A percentile compares a stretch with the other conserved stretches of the same genome.
Conservation (phyloP, 2,113 vertebrate genomes). For the Rostratula benghalensis region DNA sequence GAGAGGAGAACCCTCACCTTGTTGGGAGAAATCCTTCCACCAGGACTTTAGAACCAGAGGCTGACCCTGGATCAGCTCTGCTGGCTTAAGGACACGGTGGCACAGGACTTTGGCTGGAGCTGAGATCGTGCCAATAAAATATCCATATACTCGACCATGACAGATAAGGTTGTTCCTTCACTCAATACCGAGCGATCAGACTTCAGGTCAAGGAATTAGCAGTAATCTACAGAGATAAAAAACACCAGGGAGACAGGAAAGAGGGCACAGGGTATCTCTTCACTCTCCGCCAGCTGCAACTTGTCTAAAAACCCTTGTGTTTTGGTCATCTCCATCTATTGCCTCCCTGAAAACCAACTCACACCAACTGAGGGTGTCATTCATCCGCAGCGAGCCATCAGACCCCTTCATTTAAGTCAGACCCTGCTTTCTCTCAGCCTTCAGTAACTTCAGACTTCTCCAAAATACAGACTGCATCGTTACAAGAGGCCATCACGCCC, state of each 20-base stretch:
- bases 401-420: not conserved
- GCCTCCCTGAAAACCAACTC: not conserved
- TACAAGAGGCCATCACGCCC: not conserved
- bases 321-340: not conserved
- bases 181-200: not conserved
- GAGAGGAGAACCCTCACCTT: not conserved
- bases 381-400: not conserved
- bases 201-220: not conserved
- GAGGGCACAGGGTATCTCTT: not conserved
- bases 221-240: not conserved
- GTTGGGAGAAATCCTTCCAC: not conserved
- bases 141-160: not conserved
- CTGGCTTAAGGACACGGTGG: not conserved
- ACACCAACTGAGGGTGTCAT: not conserved
- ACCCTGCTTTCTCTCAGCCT: not conserved
- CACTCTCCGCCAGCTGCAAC: not conserved
- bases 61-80: not conserved
- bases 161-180: slow-evolving; percentile 5
- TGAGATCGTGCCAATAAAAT: not conserved
- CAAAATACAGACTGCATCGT: not conserved
- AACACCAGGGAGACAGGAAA: not conserved
- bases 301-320: not conserved
- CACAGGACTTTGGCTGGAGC: slow-evolving; percentile 43
- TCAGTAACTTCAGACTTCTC: not conserved
- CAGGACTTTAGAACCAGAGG: not conserved